phyloP scores from a whole-genome alignment of 2,797 vertebrate genomes.

The Valencia hispanica region DNA sequence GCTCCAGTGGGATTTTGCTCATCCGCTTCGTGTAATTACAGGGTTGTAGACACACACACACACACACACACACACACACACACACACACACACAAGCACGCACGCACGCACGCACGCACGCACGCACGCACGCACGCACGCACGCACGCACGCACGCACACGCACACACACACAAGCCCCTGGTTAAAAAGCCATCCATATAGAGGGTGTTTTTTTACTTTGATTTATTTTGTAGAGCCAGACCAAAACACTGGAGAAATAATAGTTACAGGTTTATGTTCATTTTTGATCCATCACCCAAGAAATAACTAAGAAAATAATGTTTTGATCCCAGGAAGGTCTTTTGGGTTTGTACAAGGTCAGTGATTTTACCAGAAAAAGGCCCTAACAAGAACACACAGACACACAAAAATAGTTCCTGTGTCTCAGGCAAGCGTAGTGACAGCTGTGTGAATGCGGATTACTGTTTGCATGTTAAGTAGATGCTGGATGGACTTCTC shows the following conservation, averaged over 20 bases:
- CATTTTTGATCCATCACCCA: not conserved
- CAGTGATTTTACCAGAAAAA: not conserved
- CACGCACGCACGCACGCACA: too few species aligned
- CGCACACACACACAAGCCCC: not conserved
- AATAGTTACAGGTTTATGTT: not conserved
- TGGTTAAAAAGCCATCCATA: not conserved
- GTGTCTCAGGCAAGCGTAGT: not conserved
- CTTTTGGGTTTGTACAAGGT: not conserved
- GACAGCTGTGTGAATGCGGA: not conserved
- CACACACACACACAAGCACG: not conserved
- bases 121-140: too few species aligned
- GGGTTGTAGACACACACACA: constrained; percentile 23
- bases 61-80: not conserved
- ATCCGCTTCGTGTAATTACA: constrained; percentile 51
- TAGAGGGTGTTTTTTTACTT: not conserved
- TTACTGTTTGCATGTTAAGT: not conserved
- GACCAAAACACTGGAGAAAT: not conserved
- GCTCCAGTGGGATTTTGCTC: constrained; percentile 45
- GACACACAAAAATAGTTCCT: not conserved
- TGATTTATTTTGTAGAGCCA: not conserved
- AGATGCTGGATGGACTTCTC: not conserved
- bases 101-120: too few species aligned
- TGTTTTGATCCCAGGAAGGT: not conserved
- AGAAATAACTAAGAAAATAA: not conserved
- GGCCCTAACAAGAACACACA: not conserved